These are phyloP conservation scores for Pica pica DNA, from an alignment of 2,113 vertebrate genomes.

Conservation along the genomic window DNA sequence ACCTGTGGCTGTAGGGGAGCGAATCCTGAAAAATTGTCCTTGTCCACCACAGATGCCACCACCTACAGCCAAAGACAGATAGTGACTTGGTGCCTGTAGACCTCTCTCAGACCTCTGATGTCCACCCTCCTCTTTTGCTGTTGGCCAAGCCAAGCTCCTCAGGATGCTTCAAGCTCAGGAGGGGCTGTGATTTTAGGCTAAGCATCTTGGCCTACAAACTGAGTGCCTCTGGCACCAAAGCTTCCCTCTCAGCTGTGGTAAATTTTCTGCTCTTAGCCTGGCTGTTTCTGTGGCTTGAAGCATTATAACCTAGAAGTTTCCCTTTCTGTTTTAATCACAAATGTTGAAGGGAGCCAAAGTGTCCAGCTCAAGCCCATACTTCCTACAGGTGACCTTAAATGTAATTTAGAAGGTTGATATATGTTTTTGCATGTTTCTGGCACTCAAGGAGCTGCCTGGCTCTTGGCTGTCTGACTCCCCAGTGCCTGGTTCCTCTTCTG, in stretches of 20 bases:
- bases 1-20: slow-evolving; percentile 95
- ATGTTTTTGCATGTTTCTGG: background rate
- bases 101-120: background rate
- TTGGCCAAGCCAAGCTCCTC: background rate
- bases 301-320: background rate
- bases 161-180: background rate
- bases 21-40: slow-evolving; percentile 91
- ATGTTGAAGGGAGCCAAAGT: background rate
- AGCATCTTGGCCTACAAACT: background rate
- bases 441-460: background rate
- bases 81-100: background rate
- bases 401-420: background rate
- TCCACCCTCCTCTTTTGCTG: background rate
- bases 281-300: background rate
- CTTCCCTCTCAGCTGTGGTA: background rate
- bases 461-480: accelerated
- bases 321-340: background rate
- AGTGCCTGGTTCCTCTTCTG: background rate
- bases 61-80: slow-evolving; percentile 72
- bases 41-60: slow-evolving; percentile 88
- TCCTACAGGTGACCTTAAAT: background rate
- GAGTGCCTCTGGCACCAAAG: background rate
- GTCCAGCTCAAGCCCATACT: background rate
- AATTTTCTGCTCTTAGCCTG: background rate
- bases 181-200: background rate